phyloP scores from a whole-genome alignment of 64 coral and sea anemone species.

The Dendronephthya gigantea region DNA sequence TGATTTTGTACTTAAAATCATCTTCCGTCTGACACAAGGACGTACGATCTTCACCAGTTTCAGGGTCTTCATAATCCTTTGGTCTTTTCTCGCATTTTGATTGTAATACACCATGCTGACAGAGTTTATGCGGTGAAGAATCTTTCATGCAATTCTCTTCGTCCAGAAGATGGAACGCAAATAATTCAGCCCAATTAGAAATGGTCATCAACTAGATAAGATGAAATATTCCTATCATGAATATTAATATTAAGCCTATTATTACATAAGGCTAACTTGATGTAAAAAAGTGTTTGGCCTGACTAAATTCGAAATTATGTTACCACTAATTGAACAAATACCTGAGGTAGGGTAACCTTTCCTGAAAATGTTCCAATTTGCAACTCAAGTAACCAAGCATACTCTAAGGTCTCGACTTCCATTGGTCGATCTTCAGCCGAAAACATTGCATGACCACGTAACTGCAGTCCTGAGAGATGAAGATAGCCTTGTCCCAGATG shows the following conservation, averaged over 20 bases:
- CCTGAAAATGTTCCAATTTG: conserved; percentile 88
- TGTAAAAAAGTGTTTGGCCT: too few species aligned
- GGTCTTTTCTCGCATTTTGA: conserved; percentile 30
- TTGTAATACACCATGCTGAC: conserved; percentile 75
- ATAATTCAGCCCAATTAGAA: conserved; percentile 77
- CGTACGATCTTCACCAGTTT: neutral
- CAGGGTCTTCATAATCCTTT: neutral
- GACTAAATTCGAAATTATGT: too few species aligned
- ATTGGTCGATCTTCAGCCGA: conserved; percentile 59
- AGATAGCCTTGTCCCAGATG: conserved; percentile 71
- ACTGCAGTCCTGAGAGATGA: conserved; percentile 78
- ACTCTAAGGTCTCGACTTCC: conserved; percentile 77
- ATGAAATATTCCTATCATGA: neutral
- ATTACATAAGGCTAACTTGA: neutral
- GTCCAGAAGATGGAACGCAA: conserved; percentile 72
- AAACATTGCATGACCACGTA: conserved; percentile 96
- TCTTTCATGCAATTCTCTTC: conserved; percentile 61
- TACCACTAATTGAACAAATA: too few species aligned
- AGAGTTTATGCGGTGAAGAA: conserved; percentile 47
- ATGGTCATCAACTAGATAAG: neutral
- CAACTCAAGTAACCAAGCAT: conserved; percentile 79
- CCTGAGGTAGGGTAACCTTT: conserved; percentile 88
- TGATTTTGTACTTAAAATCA: conserved; percentile 85
- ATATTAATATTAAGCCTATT: neutral
- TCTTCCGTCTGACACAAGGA: conserved; percentile 68